Percentiles rank a stretch among this genome's conserved stretches.
Evolutionary conservation across 2,113 vertebrate species (phyloP).

Genomic region (Antechinus stuartii): DNA sequence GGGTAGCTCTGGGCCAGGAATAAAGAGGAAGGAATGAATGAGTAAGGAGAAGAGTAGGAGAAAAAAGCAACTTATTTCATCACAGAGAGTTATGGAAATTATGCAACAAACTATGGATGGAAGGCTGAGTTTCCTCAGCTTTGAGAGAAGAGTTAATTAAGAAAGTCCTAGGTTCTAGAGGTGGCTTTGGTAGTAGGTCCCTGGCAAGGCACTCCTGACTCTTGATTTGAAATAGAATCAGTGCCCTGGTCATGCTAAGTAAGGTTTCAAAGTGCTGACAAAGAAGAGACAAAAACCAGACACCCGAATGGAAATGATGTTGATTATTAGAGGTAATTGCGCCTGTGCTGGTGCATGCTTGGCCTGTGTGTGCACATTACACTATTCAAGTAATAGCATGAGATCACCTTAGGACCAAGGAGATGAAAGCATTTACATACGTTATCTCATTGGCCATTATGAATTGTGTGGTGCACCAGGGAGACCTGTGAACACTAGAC

Average conservation of each 20-base stretch:
- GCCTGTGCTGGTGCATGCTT: neutral
- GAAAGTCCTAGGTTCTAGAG: neutral
- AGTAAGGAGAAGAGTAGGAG: neutral
- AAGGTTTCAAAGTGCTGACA: neutral
- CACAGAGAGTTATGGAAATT: neutral
- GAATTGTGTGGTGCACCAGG: neutral
- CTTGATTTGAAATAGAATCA: neutral
- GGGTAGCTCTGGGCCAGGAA: neutral
- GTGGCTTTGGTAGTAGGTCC: neutral
- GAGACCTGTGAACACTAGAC: neutral
- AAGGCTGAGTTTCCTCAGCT: neutral
- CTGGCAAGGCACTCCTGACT: neutral
- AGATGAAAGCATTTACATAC: neutral
- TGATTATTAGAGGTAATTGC: neutral
- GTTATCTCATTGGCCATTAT: neutral
- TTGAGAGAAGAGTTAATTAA: neutral
- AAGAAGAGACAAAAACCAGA: neutral
- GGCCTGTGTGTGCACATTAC: neutral
- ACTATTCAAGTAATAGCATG: neutral
- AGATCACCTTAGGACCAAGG: neutral
- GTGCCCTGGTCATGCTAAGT: neutral
- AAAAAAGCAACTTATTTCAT: neutral
- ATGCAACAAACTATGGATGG: neutral
- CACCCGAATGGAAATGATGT: neutral
- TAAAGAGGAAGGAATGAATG: neutral